These are phyloP conservation scores for Chrysocyon brachyurus DNA, from an alignment of 2,797 vertebrate species.

Conservation along the genomic window DNA sequence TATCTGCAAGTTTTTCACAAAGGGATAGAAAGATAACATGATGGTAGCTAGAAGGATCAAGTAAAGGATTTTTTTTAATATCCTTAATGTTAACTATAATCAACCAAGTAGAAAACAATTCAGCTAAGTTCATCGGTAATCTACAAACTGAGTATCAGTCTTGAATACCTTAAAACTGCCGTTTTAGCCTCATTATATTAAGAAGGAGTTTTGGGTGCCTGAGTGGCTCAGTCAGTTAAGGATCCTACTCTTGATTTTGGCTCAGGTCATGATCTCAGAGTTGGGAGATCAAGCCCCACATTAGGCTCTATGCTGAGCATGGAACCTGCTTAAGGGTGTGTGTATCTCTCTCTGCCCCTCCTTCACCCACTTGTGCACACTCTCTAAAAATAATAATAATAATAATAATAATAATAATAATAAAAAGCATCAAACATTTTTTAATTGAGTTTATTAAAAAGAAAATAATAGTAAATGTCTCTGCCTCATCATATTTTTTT, in stretches of 20 bases:
- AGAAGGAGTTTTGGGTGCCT: background rate
- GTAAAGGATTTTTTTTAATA: background rate
- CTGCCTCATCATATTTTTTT: constrained; percentile 1
- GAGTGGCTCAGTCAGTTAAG: background rate
- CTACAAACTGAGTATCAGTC: background rate
- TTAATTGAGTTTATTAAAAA: constrained; percentile 25
- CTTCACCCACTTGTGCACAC: background rate
- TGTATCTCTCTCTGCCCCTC: background rate
- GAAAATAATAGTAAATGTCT: background rate
- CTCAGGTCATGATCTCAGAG: background rate
- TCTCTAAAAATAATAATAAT: too few relatives aligned
- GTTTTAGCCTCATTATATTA: constrained; percentile 31
- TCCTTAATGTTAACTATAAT: background rate
- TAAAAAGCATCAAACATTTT: background rate
- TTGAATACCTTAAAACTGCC: background rate
- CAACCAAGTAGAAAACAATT: background rate
- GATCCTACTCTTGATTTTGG: background rate
- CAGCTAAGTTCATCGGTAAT: background rate
- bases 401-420: background rate
- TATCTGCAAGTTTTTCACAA: background rate
- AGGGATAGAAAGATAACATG: background rate
- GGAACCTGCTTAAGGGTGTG: background rate
- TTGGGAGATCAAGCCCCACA: background rate
- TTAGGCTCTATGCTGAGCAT: background rate
- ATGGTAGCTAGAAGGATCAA: background rate